These are phyloP conservation scores for Ceratina calcarata DNA, from an alignment of 1,140 invertebrate genomes.

Conservation along the genomic window DNA sequence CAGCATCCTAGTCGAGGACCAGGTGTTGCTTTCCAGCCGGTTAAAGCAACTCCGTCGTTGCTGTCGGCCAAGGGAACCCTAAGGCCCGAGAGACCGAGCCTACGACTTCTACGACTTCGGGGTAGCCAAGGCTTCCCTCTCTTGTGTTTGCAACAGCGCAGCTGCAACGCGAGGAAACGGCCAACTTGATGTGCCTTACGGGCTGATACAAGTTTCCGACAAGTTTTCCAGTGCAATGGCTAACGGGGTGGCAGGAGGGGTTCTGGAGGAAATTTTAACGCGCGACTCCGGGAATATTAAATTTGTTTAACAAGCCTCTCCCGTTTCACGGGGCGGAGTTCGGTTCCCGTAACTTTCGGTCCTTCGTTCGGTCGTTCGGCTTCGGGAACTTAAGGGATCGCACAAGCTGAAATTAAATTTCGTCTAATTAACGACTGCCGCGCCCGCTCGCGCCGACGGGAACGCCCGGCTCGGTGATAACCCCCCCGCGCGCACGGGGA, in stretches of 20 bases:
- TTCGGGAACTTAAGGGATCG: slow-evolving; percentile 25
- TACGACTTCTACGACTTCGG: slow-evolving; percentile 33
- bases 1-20: slow-evolving; percentile 53
- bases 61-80: slow-evolving; percentile 3
- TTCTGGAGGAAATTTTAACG: slow-evolving; percentile 34
- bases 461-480: slow-evolving; percentile 19
- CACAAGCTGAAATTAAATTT: slow-evolving; percentile 72
- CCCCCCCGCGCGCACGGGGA: not conserved
- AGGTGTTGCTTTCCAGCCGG: slow-evolving; percentile 71
- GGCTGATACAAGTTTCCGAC: slow-evolving; percentile 73
- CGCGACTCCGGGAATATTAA: slow-evolving; percentile 68
- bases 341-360: slow-evolving; percentile 47
- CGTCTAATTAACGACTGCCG: slow-evolving; percentile 61
- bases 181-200: slow-evolving; percentile 76
- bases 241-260: not conserved
- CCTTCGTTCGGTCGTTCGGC: slow-evolving; percentile 28
- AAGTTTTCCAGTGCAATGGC: slow-evolving; percentile 65
- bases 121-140: not conserved
- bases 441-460: not conserved
- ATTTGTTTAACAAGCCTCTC: slow-evolving; percentile 75
- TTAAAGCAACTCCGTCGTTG: slow-evolving; percentile 66
- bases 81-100: slow-evolving; percentile 51
- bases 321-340: not conserved
- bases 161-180: slow-evolving; percentile 42
- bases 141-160: not conserved